Percentiles rank a stretch among this genome's conserved stretches.
Evolutionary conservation across 2,113 vertebrate genomes (phyloP).

Genomic region (Typhlomys cinereus): DNA sequence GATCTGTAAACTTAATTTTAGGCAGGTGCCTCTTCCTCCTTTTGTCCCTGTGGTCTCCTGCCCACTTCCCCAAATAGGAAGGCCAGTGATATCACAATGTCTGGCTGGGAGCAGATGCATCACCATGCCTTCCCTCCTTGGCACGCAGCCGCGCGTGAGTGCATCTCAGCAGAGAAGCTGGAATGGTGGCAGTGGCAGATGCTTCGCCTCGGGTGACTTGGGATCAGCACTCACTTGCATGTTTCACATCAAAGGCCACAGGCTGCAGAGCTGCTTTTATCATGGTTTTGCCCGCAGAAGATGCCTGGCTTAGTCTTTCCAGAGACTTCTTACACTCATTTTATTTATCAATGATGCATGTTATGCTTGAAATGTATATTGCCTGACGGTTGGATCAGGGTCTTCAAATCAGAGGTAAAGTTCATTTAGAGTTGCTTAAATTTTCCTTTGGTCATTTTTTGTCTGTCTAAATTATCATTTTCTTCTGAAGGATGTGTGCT

Average conservation of each 20-base stretch:
- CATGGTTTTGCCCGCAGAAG: neutral
- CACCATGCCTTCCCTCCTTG: neutral
- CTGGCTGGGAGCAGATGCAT: neutral
- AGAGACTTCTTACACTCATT: neutral
- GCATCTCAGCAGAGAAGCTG: neutral
- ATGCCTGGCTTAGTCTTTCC: neutral
- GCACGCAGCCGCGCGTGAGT: neutral
- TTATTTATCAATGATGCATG: neutral
- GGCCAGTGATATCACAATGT: neutral
- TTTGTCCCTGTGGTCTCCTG: accelerated
- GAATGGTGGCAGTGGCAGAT: neutral
- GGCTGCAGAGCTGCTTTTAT: neutral
- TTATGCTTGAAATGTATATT: neutral
- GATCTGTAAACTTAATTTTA: conserved; percentile 10
- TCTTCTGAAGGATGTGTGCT: neutral
- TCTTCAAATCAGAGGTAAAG: neutral
- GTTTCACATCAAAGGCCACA: neutral
- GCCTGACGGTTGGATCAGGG: neutral
- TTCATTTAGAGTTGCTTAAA: neutral
- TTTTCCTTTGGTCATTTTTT: neutral
- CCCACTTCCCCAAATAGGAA: neutral
- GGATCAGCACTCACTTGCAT: neutral
- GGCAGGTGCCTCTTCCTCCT: neutral
- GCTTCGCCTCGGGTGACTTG: neutral
- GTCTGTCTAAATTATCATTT: neutral